Base-by-base conservation (phyloP, 1,140 invertebrate species). In the Cylas formicarius region DNA sequence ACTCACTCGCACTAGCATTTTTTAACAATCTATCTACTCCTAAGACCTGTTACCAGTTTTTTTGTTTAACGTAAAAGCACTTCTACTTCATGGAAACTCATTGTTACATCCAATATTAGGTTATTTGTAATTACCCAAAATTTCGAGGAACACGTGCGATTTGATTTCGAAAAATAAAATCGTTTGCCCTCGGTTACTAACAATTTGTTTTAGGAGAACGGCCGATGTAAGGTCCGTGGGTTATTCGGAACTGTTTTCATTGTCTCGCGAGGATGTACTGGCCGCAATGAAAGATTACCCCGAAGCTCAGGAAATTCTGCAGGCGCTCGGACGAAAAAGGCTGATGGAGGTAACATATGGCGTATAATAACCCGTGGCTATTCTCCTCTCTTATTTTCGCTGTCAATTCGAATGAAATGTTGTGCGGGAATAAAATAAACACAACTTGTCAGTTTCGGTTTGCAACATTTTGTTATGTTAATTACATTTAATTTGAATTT, bases 261-360 rank as follows among this genome's bases (percentile, higher is more conserved):
- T 97, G 1, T 95, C 91, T 0, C 74, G 91, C n/a, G 91, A 96
- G 67, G 92, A 96, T 59, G 90, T 97, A 0, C 63, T 97, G 7
- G 80, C 83, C 0, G 92, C 92, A 2, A 90, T 97, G 81, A 95
- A 94, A 64, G 92, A 96, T 63, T 95, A 97, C 57, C 93, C 92
- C 0, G 91, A 96, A 65, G 93, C 93, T 1, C 88, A 96, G 68
- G 90, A 94, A 60, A 91, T 93, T 36, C 69, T 93, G 2, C 86
- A 91, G 61, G 88, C 80, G 10, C 70, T 93, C 2, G 90, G 90
- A 0, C 72, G 86, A 17, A 91, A 90, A 56, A 72, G 89, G 1
- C 67, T 92, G n/a, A 87, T 88, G 76, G 90, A 93, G 64, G 90
- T 81, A 3, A 69, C 56, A 57, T 24, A 50, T n/a, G n/a, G n/a